Conservation (phyloP, 1,140 invertebrate species). For the Diachasma alloeum region DNA sequence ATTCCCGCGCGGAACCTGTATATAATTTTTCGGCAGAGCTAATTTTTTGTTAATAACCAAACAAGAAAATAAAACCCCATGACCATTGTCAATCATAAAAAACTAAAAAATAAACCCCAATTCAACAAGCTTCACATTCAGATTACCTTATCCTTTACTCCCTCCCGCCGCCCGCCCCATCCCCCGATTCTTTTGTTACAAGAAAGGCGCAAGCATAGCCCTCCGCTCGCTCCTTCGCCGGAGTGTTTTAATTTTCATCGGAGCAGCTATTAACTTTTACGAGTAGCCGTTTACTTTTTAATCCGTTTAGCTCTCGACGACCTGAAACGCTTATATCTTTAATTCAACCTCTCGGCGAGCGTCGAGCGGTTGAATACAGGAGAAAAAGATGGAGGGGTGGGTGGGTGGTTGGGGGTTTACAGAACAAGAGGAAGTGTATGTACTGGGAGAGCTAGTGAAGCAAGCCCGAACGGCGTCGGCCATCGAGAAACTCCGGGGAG, state of each 20-base stretch:
- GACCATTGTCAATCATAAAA: no score
- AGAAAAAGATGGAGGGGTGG: conserved; percentile 23
- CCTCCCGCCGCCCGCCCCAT: no score
- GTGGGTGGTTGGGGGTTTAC: conserved; percentile 19
- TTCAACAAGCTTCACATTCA: no score
- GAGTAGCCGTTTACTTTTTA: conserved; percentile 62
- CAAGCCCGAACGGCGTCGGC: conserved; percentile 3
- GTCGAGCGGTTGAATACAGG: conserved; percentile 35
- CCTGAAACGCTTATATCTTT: conserved; percentile 57
- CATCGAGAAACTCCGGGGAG: not conserved
- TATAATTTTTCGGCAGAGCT: no score
- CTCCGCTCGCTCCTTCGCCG: conserved; percentile 22
- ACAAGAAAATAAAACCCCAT: no score
- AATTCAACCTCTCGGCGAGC: conserved; percentile 57
- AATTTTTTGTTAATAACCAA: no score
- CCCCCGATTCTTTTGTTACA: not conserved
- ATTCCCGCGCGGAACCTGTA: no score
- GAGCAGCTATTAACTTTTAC: conserved; percentile 63
- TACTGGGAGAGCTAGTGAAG: conserved; percentile 4
- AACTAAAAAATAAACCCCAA: no score
- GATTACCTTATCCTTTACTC: no score
- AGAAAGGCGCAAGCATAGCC: not conserved
- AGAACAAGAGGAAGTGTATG: not conserved
- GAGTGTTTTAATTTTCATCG: conserved; percentile 65
- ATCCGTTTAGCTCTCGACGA: conserved; percentile 55